Percentiles rank a stretch among this genome's conserved stretches.
Conservation (phyloP, 2,888 invertebrate genomes). For the Drosophila algonquin region DNA sequence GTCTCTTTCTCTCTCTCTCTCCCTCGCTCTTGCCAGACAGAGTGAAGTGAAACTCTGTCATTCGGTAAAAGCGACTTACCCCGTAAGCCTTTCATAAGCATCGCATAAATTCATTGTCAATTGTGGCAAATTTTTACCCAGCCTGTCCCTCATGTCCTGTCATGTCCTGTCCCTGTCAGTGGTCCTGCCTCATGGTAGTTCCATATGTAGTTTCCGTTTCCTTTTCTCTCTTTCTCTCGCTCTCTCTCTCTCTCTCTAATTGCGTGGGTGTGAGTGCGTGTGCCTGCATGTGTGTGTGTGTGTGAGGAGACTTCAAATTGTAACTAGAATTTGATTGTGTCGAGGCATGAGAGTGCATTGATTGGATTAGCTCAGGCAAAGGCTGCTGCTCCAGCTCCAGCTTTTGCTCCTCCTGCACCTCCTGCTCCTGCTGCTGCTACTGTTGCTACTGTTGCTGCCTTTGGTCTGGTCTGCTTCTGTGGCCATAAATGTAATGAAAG, state of each 20-base stretch:
- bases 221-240: conserved; percentile 1
- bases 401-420: neutral
- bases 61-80: conserved; percentile 63
- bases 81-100: conserved; percentile 72
- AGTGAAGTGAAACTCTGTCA: conserved; percentile 56
- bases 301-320: conserved; percentile 54
- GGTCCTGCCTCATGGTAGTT: conserved; percentile 13
- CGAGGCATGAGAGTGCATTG: conserved; percentile 67
- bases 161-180: conserved; percentile 6
- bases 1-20: neutral
- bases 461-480: conserved; percentile 16
- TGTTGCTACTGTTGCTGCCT: neutral
- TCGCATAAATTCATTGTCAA: conserved; percentile 77
- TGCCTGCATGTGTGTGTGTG: conserved; percentile 23
- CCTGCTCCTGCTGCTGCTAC: neutral
- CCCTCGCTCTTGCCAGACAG: conserved; percentile 15
- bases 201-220: conserved; percentile 14
- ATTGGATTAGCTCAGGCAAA: conserved; percentile 57
- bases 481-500: conserved; percentile 35
- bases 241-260: conserved; percentile 15
- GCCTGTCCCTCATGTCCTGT: conserved; percentile 6
- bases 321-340: conserved; percentile 77
- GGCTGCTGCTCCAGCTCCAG: neutral
- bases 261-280: conserved; percentile 9
- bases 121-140: conserved; percentile 65